A percentile compares a stretch with the other conserved stretches of the same genome.
Evolutionary conservation across 2,888 invertebrate species (phyloP).

Genomic region (Xestia sexstrigata): DNA sequence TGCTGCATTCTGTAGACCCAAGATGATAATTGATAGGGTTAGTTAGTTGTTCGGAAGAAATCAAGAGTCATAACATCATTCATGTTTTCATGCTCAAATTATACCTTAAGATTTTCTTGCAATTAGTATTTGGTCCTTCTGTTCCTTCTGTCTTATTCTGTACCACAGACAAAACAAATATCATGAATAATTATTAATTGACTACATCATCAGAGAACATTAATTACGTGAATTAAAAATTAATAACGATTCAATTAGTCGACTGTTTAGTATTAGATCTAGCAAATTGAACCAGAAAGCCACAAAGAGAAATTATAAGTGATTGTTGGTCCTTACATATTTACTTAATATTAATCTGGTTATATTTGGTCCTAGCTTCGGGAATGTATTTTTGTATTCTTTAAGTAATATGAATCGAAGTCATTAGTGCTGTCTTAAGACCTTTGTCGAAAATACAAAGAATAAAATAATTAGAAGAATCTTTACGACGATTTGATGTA

Average conservation of each 20-base stretch:
- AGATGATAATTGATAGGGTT: background rate
- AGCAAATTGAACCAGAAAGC: conserved; percentile 19
- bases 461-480: background rate
- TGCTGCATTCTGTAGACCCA: background rate
- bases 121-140: background rate
- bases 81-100: background rate
- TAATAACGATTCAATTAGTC: conserved; percentile 27
- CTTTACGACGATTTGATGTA: background rate
- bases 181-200: conserved; percentile 19
- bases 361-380: conserved; percentile 18
- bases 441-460: background rate
- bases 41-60: background rate
- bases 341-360: conserved; percentile 28
- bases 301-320: conserved; percentile 2
- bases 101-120: background rate
- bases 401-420: conserved; percentile 25
- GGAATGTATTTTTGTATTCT: conserved; percentile 21
- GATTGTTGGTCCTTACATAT: conserved; percentile 7
- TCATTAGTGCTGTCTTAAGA: conserved; percentile 17
- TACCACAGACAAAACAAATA: background rate
- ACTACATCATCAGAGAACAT: conserved; percentile 1
- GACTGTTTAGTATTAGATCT: background rate
- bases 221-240: conserved; percentile 24
- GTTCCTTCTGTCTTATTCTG: background rate
- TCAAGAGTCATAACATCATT: background rate